Evolutionary conservation across 2,113 vertebrate species (phyloP), one percentile per base, ranked within the genome.

Genomic region (Nerophis lumbriciformis): DNA sequence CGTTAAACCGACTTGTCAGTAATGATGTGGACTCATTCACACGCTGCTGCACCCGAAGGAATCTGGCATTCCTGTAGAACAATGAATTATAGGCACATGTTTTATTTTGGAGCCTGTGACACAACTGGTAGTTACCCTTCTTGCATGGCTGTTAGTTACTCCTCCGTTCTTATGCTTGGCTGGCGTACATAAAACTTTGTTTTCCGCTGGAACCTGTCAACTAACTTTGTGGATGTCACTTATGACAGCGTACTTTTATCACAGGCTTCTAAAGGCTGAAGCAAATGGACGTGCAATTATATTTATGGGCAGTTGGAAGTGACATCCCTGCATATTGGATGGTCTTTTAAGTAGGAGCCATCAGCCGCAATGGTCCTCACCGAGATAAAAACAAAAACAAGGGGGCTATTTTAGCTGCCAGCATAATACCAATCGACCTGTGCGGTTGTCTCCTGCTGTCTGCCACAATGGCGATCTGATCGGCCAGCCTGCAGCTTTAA

Each of bases 321-420:
- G 89, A 90, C 90, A 90, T 87, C 81, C 82, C 88, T 90, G 89
- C 88, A 87, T 90, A 88, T 88, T 90, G 89, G 86, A 90, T 88
- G 83, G 85, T 84, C 86, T 85, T 89, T 90, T 90, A 90, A 91
- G 90, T 87, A 89, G 86, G 82, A 84, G 79, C 81, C 87, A 89
- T 90, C 90, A 88, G 81, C 78, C 81, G 66, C 85, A 87, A 90
- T 89, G 84, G 80, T 76, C 85, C 83, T 87, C 71, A 78, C 72
- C 81, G 78, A 80, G 85, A 89, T 83, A 66, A 85, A 88, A 90
- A 90, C 82, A 89, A 84, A 86, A 87, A 82, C 82, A 82, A 85
- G 78, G 65, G 70, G 82, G 83, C 79, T 82, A 85, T 89, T 90
- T 86, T 72, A 85, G 75, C 83, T 73, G 78, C 72, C 81, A 75